phyloP scores from a whole-genome alignment of 2,113 vertebrate genomes.

The Sinocyclocheilus maitianheensis region DNA sequence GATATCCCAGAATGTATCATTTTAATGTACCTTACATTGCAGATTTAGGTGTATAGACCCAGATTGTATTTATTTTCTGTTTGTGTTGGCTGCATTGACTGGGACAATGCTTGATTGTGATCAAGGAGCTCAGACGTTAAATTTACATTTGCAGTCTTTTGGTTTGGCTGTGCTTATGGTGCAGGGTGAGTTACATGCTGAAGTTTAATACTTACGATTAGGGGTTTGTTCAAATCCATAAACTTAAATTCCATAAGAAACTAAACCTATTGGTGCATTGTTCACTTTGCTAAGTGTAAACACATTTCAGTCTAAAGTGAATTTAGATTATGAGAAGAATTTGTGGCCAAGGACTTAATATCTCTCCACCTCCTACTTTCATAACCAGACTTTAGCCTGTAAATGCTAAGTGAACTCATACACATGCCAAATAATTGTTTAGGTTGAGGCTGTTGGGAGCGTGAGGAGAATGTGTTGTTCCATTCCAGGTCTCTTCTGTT shows the following conservation, averaged over 20 bases:
- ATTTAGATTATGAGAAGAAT: not conserved
- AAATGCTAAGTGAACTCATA: not conserved
- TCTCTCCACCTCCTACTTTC: not conserved
- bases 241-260: not conserved
- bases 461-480: not conserved
- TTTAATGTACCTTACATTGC: not conserved
- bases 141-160: not conserved
- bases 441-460: not conserved
- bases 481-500: not conserved
- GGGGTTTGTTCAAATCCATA: not conserved
- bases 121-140: not conserved
- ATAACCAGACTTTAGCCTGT: not conserved
- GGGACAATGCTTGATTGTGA: not conserved
- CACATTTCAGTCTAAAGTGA: not conserved
- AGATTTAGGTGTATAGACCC: not conserved
- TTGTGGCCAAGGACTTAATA: not conserved
- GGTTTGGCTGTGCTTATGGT: not conserved
- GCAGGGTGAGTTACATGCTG: not conserved
- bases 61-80: not conserved
- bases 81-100: not conserved
- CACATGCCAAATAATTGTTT: slow-evolving; percentile 10
- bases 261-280: not conserved
- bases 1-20: not conserved
- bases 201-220: not conserved
- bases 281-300: not conserved